Base-by-base conservation (phyloP, 1,140 invertebrate species). In the Ladona fulva region DNA sequence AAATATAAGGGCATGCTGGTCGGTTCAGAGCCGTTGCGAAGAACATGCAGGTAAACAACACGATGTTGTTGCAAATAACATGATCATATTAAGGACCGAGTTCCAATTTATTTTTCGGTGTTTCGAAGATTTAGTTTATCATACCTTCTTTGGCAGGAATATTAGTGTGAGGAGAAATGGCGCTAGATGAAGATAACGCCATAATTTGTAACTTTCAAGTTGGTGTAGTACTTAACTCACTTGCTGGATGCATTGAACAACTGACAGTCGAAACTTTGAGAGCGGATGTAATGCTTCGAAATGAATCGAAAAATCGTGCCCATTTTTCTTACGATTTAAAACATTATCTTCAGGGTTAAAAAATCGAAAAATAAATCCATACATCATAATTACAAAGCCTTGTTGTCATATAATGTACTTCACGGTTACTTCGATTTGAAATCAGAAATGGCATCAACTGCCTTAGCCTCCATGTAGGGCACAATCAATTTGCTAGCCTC, bases 201-300 rank as follows among this genome's bases (percentile, higher is more conserved):
- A 66, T 66, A 66, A 66, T 66, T 66, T 66, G n/a, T 6, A 6
- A 66, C 14, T 66, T 66, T 66, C 52, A 66, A 66, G 52, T 66
- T 66, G n/a, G 52, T 19, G 14, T 66, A 66, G n/a, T 12, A 3
- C 52, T 22, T 66, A 66, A 66, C 52, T 66, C 52, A 66, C 52
- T 66, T 66, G 52, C 52, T 66, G 52, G 52, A 66, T 66, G 52
- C 52, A 66, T 66, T 66, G 52, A 66, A 66, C 52, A 66, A 6
- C 52, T 66, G 52, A 66, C 52, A 19, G 14, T 66, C 52, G 52
- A 66, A 66, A 66, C 52, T 19, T 66, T 1, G 52, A 66, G 1
- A 66, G 52, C 52, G 52, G 52, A 66, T 66, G 12, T 66, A 66
- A 22, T 16, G n/a, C 52, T 66, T 66, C 5, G 52, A 22, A 12